Evolutionary conservation across 1,140 invertebrate genomes (phyloP).

Genomic region (Diachasmimorpha longicaudata): DNA sequence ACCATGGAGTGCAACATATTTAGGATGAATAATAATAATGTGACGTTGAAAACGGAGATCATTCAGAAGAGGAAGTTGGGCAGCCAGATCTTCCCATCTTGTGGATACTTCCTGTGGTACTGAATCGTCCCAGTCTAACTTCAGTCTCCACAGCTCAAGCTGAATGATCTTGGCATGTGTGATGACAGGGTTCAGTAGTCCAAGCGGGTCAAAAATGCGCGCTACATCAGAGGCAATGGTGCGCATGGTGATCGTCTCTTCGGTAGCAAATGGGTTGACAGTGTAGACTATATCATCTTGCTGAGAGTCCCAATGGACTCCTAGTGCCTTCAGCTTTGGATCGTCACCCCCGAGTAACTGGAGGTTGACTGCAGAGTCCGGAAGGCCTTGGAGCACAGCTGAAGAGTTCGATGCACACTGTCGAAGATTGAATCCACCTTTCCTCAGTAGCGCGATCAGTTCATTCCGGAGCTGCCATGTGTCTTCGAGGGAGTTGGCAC

Average conservation of each 20-base stretch:
- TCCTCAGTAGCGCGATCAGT: slow-evolving; percentile 30
- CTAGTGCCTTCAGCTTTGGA: slow-evolving; percentile 8
- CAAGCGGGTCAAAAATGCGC: no score
- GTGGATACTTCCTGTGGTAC: no score
- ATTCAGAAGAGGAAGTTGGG: slow-evolving; percentile 22
- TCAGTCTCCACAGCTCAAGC: no score
- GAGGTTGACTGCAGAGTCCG: neutral
- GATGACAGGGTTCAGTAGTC: no score
- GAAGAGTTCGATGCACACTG: slow-evolving; percentile 49
- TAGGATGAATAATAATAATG: neutral
- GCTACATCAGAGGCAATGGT: no score
- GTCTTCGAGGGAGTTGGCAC: slow-evolving; percentile 39
- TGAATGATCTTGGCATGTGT: slow-evolving; percentile 49
- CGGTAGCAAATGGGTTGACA: neutral
- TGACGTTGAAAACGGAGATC: slow-evolving; percentile 26
- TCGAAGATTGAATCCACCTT: slow-evolving; percentile 41
- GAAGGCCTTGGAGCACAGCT: neutral
- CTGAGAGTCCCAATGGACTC: slow-evolving; percentile 34
- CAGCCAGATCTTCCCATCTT: slow-evolving; percentile 31
- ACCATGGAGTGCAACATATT: slow-evolving; percentile 30
- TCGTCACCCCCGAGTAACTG: slow-evolving; percentile 2
- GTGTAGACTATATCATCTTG: slow-evolving; percentile 29
- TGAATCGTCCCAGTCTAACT: no score
- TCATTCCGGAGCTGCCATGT: slow-evolving; percentile 36
- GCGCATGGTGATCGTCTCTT: slow-evolving; percentile 33